Base-by-base conservation (phyloP, 2,113 vertebrate genomes). In the Amblyopsis rosae region DNA sequence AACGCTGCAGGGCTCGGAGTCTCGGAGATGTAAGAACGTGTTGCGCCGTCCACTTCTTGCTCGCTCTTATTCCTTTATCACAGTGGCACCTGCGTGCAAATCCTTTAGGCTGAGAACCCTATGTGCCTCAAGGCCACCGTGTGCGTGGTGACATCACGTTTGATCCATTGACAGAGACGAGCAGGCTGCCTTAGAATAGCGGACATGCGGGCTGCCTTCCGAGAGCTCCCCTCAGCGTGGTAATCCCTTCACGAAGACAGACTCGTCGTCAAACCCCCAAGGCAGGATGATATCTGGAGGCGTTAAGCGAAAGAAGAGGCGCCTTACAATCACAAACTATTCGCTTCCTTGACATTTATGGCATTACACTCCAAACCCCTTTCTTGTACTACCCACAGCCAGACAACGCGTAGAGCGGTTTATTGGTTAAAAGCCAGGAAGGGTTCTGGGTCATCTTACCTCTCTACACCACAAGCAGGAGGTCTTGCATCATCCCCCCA, bases 91-190 rank as follows among this genome's bases (percentile, higher is more conserved):
- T 85, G 73, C 72, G 67, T 12, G 19, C 66, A 79, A 69, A 16
- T 48, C 41, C 58, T 49, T 53, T 12, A 67, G 1, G 73, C 82
- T 54, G 65, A 71, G 41, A 82, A 79, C 60, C 66, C 16, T 76
- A 83, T 86, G 77, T 76, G 72, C 67, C 64, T 69, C 60, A 68
- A 64, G n/a, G 53, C 47, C 26, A 68, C 33, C 9, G 11, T 45
- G 67, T 16, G 9, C 81, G 65, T 79, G 82, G 74, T 62, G 61
- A 68, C 71, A 61, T 58, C 65, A 72, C 61, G 57, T 11, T 55
- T 16, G 64, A 77, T 88, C 81, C 86, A 84, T 83, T 66, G 77
- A 76, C 59, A 59, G 48, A 71, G 49, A 51, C 73, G 65, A 62
- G 64, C 0, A 17, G 41, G 68, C 17, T 76, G 70, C 59, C 69